Conservation (phyloP, 1,140 invertebrate species). For the Caenorhabditis remanei region DNA sequence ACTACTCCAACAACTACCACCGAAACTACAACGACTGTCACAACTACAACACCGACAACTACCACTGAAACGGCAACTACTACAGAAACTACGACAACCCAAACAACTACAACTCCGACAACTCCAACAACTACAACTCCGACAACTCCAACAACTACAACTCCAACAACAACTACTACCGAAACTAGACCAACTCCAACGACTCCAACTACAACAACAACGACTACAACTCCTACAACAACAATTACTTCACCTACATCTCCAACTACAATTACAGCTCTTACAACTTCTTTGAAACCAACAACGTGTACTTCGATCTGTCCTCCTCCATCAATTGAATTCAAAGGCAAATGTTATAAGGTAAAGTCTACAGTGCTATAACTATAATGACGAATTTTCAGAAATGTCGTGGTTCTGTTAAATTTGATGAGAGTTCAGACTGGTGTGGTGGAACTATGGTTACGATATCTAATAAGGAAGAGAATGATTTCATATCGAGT, state of each 20-base stretch:
- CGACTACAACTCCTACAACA: background rate
- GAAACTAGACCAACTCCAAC: background rate
- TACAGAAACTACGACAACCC: background rate
- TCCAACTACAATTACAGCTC: background rate
- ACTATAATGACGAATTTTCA: background rate
- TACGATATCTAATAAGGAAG: constrained; percentile 3
- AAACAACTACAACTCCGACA: background rate
- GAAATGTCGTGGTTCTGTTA: constrained; percentile 1
- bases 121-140: background rate
- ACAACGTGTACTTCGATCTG: background rate
- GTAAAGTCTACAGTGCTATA: background rate
- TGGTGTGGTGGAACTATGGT: background rate
- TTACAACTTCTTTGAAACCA: background rate
- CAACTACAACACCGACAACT: background rate
- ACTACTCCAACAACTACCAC: background rate
- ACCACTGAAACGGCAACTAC: background rate
- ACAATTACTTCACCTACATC: background rate
- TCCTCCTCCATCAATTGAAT: background rate
- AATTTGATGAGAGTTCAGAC: background rate
- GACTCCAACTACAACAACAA: background rate
- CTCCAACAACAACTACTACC: background rate
- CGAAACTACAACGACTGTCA: background rate
- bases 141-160: too few relatives aligned
- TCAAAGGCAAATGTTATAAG: background rate
- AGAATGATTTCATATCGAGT: background rate